Conservation (phyloP, 2,888 invertebrate genomes). For the Hedya salicella region DNA sequence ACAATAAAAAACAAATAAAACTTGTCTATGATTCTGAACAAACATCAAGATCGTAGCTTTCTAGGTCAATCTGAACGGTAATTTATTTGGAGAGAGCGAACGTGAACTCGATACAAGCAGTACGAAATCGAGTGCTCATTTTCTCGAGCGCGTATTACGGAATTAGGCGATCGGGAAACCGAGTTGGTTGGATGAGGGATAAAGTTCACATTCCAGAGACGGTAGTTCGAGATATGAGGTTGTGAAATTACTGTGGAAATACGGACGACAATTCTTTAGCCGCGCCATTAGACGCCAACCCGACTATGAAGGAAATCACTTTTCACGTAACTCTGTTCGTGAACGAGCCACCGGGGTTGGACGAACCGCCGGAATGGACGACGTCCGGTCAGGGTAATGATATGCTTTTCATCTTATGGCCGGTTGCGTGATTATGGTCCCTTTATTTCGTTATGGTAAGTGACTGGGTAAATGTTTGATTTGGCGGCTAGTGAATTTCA, state of each 20-base stretch:
- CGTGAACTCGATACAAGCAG: slow-evolving; percentile 60
- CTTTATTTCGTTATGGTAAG: slow-evolving; percentile 22
- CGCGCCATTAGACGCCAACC: slow-evolving; percentile 50
- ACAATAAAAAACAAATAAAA: slow-evolving; percentile 41
- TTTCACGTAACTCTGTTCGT: slow-evolving; percentile 58
- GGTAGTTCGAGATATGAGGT: slow-evolving; percentile 13
- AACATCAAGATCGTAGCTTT: slow-evolving; percentile 58
- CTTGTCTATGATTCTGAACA: slow-evolving; percentile 39
- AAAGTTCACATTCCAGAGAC: slow-evolving; percentile 17
- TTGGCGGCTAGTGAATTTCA: slow-evolving; percentile 1
- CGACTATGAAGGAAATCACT: slow-evolving; percentile 59
- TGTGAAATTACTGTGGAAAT: slow-evolving; percentile 49
- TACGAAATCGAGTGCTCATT: slow-evolving; percentile 31
- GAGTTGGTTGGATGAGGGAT: neutral
- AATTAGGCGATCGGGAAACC: neutral
- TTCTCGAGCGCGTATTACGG: slow-evolving; percentile 22
- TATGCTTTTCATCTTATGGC: slow-evolving; percentile 36
- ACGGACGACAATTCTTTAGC: slow-evolving; percentile 54
- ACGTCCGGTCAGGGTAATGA: slow-evolving; percentile 34
- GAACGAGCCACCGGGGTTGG: slow-evolving; percentile 51
- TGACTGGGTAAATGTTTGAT: slow-evolving; percentile 24
- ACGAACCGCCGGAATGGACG: slow-evolving; percentile 24
- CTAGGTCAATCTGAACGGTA: slow-evolving; percentile 74
- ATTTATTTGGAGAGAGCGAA: slow-evolving; percentile 73
- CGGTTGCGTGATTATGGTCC: slow-evolving; percentile 25